Percentiles rank a stretch among this genome's conserved stretches.
These are phyloP conservation scores for Anomalospiza imberbis DNA, from an alignment of 2,797 vertebrate species.

Conservation along the genomic window DNA sequence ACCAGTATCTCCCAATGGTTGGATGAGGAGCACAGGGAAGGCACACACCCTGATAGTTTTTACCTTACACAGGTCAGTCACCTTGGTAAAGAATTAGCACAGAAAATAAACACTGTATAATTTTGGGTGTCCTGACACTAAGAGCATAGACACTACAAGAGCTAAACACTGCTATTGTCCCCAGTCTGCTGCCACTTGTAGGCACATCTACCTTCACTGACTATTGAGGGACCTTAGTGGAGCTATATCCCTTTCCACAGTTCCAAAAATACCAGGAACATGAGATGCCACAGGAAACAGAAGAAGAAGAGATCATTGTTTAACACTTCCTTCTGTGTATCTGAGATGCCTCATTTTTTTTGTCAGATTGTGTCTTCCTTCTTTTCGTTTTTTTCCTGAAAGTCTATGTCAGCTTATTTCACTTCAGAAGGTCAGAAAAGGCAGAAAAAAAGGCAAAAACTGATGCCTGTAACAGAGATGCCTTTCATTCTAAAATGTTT, in stretches of 20 bases:
- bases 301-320: neutral
- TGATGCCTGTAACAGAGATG: neutral
- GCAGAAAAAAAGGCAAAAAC: neutral
- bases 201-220: neutral
- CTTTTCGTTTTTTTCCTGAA: neutral
- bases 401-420: neutral
- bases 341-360: neutral
- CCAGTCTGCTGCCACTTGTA: neutral
- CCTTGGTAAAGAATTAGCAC: neutral
- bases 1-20: neutral
- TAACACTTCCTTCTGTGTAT: neutral
- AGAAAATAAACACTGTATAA: neutral
- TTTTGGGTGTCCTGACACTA: neutral
- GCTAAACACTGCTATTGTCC: neutral
- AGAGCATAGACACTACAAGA: neutral
- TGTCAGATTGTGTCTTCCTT: neutral
- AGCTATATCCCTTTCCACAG: neutral
- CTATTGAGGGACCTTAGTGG: neutral
- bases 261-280: rapidly evolving
- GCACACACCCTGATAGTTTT: neutral
- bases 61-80: neutral
- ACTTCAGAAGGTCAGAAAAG: neutral
- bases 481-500: neutral
- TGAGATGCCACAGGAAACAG: neutral
- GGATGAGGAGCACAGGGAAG: neutral